Percentiles rank a stretch among this genome's conserved stretches.
Evolutionary conservation across 2,797 vertebrate species (phyloP).

Genomic region (Coluber constrictor): DNA sequence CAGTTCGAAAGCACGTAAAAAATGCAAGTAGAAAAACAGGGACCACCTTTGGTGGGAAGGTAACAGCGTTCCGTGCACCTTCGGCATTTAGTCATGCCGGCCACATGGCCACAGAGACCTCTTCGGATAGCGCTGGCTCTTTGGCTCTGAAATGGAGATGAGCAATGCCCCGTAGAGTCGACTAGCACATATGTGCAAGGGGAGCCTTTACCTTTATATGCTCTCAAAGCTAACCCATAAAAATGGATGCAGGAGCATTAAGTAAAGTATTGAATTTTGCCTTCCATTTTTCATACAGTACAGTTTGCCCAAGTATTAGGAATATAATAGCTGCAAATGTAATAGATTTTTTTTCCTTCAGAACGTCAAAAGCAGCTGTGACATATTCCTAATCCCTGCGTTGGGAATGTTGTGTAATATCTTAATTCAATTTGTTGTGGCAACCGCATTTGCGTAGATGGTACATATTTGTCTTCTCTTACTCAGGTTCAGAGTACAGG

Average conservation of each 20-base stretch:
- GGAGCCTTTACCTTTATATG: too few species aligned
- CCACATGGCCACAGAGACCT: too few species aligned
- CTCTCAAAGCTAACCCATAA: background rate
- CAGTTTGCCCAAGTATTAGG: background rate
- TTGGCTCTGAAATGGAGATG: too few species aligned
- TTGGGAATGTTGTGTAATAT: conserved; percentile 11
- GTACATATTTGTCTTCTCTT: conserved; percentile 33
- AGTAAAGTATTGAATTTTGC: background rate
- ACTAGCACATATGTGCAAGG: too few species aligned
- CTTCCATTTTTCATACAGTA: background rate
- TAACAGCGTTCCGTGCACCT: too few species aligned
- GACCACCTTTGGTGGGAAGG: too few species aligned
- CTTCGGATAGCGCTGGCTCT: too few species aligned
- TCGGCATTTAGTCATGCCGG: too few species aligned
- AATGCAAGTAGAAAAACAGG: too few species aligned
- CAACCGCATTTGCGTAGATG: background rate
- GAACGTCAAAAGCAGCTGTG: background rate
- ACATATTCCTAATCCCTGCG: background rate
- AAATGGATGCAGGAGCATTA: background rate
- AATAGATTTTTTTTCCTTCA: background rate
- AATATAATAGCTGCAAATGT: background rate
- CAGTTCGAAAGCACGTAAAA: too few species aligned
- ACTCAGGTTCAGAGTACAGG: conserved; percentile 94
- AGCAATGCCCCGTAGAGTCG: too few species aligned
- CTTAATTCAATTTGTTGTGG: conserved; percentile 9